Percentiles rank a stretch among this genome's conserved stretches.
Conservation (phyloP, 2,113 vertebrate genomes). For the Eleginops maclovinus region DNA sequence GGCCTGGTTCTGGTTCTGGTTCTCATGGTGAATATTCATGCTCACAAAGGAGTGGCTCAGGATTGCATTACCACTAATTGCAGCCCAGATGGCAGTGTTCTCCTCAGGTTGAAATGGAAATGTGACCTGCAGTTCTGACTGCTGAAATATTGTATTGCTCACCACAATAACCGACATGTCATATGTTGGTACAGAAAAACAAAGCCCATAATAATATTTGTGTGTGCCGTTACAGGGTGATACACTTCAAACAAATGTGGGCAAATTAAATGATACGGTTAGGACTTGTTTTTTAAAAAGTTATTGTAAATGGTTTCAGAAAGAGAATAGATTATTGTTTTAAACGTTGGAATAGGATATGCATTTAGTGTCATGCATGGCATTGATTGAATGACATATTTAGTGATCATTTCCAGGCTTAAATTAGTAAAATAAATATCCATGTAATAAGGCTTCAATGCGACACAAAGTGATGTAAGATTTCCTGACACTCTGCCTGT, state of each 20-base stretch:
- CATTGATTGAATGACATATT: slow-evolving; percentile 16
- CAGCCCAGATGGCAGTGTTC: slow-evolving; percentile 81
- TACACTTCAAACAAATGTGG: not conserved
- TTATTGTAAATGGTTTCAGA: not conserved
- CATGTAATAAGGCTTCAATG: slow-evolving; percentile 46
- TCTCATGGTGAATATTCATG: slow-evolving; percentile 45
- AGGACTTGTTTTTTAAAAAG: too few species aligned
- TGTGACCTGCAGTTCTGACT: slow-evolving; percentile 43
- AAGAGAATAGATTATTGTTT: not conserved
- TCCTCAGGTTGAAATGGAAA: slow-evolving; percentile 62
- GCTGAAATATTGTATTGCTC: slow-evolving; percentile 33
- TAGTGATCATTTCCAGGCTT: slow-evolving; percentile 18
- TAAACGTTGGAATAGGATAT: not conserved
- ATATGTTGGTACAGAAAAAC: not conserved
- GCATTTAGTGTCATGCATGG: not conserved
- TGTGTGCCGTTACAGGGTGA: not conserved
- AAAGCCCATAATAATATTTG: not conserved
- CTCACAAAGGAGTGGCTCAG: not conserved
- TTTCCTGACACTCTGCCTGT: slow-evolving; percentile 45
- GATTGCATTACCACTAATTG: slow-evolving; percentile 66
- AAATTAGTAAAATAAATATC: slow-evolving; percentile 28
- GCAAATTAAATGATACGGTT: not conserved
- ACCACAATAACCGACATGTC: not conserved
- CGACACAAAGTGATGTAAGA: slow-evolving; percentile 55
- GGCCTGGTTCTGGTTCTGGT: not conserved